Percentiles rank a stretch among this genome's conserved stretches.
phyloP scores from a whole-genome alignment of 2,113 vertebrate species.

The Cyanoliseus patagonus region DNA sequence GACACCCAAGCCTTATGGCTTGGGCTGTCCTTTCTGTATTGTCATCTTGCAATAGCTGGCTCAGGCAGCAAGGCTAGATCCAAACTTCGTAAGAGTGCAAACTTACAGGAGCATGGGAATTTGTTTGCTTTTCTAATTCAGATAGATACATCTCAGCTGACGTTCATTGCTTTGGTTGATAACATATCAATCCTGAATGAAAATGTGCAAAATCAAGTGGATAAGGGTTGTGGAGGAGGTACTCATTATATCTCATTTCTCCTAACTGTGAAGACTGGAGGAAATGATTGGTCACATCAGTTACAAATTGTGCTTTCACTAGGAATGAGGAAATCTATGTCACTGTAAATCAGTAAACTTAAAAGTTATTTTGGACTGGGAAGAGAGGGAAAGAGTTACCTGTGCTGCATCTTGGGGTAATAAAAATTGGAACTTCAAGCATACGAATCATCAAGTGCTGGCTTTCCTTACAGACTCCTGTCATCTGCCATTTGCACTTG shows the following conservation, averaged over 20 bases:
- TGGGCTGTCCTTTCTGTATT: background rate
- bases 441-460: background rate
- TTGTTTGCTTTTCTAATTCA: background rate
- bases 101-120: background rate
- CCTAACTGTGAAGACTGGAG: background rate
- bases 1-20: background rate
- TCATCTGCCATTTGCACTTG: background rate
- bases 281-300: background rate
- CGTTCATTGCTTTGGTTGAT: background rate
- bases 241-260: background rate
- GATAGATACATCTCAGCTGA: background rate
- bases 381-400: background rate
- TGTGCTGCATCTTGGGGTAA: background rate
- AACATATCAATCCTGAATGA: background rate
- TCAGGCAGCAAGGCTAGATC: background rate
- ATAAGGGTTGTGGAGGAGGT: background rate
- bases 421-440: background rate
- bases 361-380: background rate
- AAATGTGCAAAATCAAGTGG: slow-evolving; percentile 6
- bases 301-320: background rate
- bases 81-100: background rate
- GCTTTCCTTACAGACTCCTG: background rate
- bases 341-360: background rate
- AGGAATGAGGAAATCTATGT: background rate
- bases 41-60: background rate